Evolutionary conservation across 2,888 invertebrate genomes (phyloP).

Genomic region (Cerastoderma edule): DNA sequence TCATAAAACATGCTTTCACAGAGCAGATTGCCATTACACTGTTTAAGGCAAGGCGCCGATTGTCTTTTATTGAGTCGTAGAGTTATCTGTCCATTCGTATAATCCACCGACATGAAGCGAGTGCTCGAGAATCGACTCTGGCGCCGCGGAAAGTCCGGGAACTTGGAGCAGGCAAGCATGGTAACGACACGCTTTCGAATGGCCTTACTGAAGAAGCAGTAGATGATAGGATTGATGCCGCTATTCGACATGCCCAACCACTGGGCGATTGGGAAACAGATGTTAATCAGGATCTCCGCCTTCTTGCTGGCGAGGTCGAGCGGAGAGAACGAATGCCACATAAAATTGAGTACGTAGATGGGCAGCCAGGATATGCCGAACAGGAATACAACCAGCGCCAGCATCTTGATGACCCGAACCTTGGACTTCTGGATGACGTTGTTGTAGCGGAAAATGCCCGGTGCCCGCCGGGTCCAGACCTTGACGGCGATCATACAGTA

Average conservation of each 20-base stretch:
- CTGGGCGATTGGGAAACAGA: constrained; percentile 92
- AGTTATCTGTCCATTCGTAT: constrained; percentile 74
- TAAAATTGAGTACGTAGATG: constrained; percentile 94
- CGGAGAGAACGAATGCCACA: constrained; percentile 92
- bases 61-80: constrained; percentile 52
- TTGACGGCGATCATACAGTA: constrained; percentile 96
- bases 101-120: constrained; percentile 73
- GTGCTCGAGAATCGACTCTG: constrained; percentile 85
- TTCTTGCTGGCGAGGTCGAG: constrained; percentile 44
- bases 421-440: constrained; percentile 90
- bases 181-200: constrained; percentile 92
- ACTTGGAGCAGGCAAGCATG: constrained; percentile 58
- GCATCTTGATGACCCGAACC: constrained; percentile 97
- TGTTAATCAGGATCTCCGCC: constrained; percentile 89
- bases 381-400: constrained; percentile 96
- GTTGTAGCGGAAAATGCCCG: constrained; percentile 90
- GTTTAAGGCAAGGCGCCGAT: constrained; percentile 7
- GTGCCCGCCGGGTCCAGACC: constrained; percentile 93
- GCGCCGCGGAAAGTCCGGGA: constrained; percentile 35
- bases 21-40: constrained; percentile 30
- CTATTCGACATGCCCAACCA: constrained; percentile 97
- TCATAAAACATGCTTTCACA: constrained; percentile 55
- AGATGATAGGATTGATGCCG: constrained; percentile 97
- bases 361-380: constrained; percentile 97
- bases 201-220: constrained; percentile 97